Conservation (phyloP, 2,888 invertebrate species). For the Neoitamus cyanurus region DNA sequence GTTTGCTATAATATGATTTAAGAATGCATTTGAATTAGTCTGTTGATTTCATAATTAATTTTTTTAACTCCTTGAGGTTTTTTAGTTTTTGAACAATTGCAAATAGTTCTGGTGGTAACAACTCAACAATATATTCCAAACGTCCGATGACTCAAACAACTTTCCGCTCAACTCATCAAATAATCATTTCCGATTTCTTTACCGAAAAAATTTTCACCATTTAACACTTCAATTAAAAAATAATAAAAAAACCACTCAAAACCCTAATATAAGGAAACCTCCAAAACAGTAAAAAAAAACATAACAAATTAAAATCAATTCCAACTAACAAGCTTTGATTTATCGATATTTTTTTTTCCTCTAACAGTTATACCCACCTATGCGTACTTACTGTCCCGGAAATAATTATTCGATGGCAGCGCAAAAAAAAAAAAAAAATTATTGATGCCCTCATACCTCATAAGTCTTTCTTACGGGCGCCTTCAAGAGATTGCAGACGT, state of each 20-base stretch:
- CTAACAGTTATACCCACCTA: not conserved
- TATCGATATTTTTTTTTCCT: slow-evolving; percentile 8
- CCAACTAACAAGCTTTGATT: slow-evolving; percentile 22
- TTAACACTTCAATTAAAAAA: not conserved
- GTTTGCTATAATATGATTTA: no score
- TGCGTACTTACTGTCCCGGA: not conserved
- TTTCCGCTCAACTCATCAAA: not conserved
- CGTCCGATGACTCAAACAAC: not conserved
- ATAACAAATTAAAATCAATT: not conserved
- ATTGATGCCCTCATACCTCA: not conserved
- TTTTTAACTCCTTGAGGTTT: no score
- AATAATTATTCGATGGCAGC: slow-evolving; percentile 11
- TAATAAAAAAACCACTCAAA: not conserved
- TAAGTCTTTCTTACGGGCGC: not conserved
- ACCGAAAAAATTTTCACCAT: not conserved
- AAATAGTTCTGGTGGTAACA: no score
- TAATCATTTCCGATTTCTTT: not conserved
- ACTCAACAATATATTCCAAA: not conserved
- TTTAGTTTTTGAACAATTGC: no score
- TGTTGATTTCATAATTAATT: no score
- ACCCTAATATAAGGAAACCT: not conserved
- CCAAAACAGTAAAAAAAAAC: not conserved
- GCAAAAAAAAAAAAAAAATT: not conserved
- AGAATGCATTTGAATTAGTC: no score
- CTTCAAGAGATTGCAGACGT: not conserved